Percentiles rank a stretch among this genome's conserved stretches.
Evolutionary conservation across 2,888 invertebrate genomes (phyloP).

Genomic region (Acanthosoma haemorrhoidale): DNA sequence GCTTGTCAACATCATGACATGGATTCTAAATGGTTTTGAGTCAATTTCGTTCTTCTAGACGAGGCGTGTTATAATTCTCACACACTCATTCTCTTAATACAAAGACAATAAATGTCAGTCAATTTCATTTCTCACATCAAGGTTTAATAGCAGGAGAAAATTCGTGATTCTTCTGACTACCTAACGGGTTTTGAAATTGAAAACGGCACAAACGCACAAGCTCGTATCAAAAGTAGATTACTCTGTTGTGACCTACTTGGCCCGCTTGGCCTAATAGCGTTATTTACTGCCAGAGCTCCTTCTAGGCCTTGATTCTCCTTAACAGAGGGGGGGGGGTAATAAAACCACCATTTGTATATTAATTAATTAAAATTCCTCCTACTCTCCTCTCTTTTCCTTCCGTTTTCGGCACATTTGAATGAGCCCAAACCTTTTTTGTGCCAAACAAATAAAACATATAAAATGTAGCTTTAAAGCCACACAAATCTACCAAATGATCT

Average conservation of each 20-base stretch:
- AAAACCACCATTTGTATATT: background rate
- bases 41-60: too few relatives aligned
- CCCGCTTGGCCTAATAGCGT: background rate
- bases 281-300: background rate
- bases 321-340: too few relatives aligned
- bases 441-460: background rate
- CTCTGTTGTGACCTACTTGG: background rate
- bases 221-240: background rate
- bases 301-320: background rate
- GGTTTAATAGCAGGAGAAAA: too few relatives aligned
- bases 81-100: too few relatives aligned
- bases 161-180: background rate
- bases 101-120: too few relatives aligned
- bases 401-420: too few relatives aligned
- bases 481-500: too few relatives aligned
- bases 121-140: too few relatives aligned
- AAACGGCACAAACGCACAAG: background rate
- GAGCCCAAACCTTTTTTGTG: background rate
- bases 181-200: background rate
- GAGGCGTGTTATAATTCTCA: too few relatives aligned
- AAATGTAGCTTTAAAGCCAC: background rate
- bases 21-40: too few relatives aligned
- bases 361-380: conserved; percentile 4
- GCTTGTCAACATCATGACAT: too few relatives aligned
- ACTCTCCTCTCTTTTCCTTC: too few relatives aligned